Evolutionary conservation across 2,797 vertebrate genomes (phyloP), one percentile per base, ranked within the genome.

Genomic region (Microctenopoma lineatum): DNA sequence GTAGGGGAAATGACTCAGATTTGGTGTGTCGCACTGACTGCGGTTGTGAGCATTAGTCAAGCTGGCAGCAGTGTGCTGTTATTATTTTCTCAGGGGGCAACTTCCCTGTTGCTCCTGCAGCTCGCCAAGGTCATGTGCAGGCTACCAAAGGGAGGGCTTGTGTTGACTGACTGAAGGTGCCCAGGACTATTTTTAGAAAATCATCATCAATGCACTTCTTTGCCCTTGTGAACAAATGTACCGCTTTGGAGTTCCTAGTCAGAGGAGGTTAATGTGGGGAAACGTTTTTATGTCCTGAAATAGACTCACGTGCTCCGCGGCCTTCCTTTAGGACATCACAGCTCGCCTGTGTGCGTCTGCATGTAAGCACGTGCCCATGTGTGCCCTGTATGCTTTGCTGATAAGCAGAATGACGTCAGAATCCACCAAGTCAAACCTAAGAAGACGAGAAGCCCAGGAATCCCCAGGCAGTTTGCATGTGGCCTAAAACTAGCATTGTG

Each of bases 41-140:
- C 61, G 39, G 62, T 70, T 58, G 58, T 69, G 71, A 79, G 74
- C 62, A 56, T 79, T 70, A 66, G 67, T 75, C 66, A 66, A 67
- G 65, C 59, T 21, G 58, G 70, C 64, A 73, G 81, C 58, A 56
- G 48, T 50, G 60, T 66, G 61, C 78, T 62, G 61, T 80, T 77
- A 29, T 66, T 84, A 56, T 87, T 79, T 76, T 71, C 82, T 76
- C 70, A 4, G 62, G 60, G 69, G 63, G 44, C 48, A 64, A 70
- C 73, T 70, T 82, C 65, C 44, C 66, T 79, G 60, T 76, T 66
- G 58, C 77, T 81, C 75, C 75, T 72, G 70, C 69, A 70, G 73
- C 63, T 47, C 56, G 70, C 80, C 88, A 91, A 91, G 88, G 89
- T 90, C 87, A 79, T 66, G 51, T n/a, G 15, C 64, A 26, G 84